phyloP scores from a whole-genome alignment of 2,888 invertebrate species.

The Blomia tropicalis region DNA sequence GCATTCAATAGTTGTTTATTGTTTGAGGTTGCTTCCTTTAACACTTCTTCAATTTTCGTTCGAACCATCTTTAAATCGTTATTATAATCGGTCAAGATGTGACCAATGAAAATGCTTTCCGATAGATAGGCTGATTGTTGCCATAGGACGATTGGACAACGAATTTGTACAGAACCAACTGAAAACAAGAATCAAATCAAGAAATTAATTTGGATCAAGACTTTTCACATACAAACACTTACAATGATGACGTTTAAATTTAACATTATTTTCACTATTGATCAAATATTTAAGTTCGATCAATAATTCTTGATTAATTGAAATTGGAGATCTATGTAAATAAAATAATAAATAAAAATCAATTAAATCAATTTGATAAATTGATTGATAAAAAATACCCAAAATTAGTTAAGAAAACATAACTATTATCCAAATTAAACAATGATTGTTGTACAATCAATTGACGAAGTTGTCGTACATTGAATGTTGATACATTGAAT shows the following conservation, averaged over 20 bases:
- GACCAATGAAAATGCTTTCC: conserved; percentile 2
- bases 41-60: background rate
- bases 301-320: background rate
- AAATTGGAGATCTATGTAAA: background rate
- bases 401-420: background rate
- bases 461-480: background rate
- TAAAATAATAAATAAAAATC: background rate
- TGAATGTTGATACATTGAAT: too few species aligned
- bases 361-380: background rate
- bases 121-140: background rate
- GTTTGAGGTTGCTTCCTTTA: background rate
- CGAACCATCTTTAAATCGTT: background rate
- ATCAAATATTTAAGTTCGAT: background rate
- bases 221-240: background rate
- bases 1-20: background rate
- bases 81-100: background rate
- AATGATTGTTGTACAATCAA: background rate
- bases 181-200: background rate
- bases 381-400: background rate
- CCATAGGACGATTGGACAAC: background rate
- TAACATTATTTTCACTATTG: background rate
- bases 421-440: conserved; percentile 1
- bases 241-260: background rate
- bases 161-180: background rate
- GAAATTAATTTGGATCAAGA: background rate